Evolutionary conservation across 2,888 invertebrate species (phyloP).

Genomic region (Congeria kusceri): DNA sequence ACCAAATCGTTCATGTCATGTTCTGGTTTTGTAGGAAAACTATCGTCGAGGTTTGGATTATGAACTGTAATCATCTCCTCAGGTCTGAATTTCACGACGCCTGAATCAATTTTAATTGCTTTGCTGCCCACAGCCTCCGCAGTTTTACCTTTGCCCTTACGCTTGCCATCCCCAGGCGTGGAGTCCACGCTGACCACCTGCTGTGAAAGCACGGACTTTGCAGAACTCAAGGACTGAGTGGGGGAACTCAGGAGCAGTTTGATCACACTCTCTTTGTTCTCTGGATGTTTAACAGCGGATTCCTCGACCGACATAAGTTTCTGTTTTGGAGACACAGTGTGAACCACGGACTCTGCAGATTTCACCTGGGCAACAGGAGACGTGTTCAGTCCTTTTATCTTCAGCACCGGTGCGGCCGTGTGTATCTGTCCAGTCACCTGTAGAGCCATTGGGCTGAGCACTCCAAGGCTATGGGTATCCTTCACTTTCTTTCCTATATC

Average conservation of each 20-base stretch:
- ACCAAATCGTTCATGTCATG: background rate
- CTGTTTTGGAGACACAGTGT: slow-evolving; percentile 23
- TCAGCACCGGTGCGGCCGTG: slow-evolving; percentile 33
- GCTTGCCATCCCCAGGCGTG: slow-evolving; percentile 20
- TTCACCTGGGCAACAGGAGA: slow-evolving; percentile 38
- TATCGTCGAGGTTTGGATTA: slow-evolving; percentile 20
- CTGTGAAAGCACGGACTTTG: slow-evolving; percentile 60
- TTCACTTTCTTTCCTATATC: slow-evolving; percentile 30
- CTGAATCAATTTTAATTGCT: slow-evolving; percentile 35
- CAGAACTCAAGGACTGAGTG: slow-evolving; percentile 68
- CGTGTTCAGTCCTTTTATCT: slow-evolving; percentile 51
- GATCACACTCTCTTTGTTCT: slow-evolving; percentile 75
- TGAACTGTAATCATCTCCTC: slow-evolving; percentile 30
- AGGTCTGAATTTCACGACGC: background rate
- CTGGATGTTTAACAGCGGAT: slow-evolving; percentile 13
- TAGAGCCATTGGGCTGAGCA: background rate
- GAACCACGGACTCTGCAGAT: slow-evolving; percentile 16
- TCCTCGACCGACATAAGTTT: slow-evolving; percentile 17
- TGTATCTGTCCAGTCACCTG: no score
- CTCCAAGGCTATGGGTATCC: background rate
- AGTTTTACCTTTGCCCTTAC: slow-evolving; percentile 50
- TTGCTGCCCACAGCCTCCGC: slow-evolving; percentile 10
- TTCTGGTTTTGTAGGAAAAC: no score
- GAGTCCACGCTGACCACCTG: slow-evolving; percentile 30
- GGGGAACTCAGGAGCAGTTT: slow-evolving; percentile 80